Evolutionary conservation across 2,113 vertebrate genomes (phyloP), one percentile per base, ranked within the genome.

Genomic region (Gasterosteus aculeatus): DNA sequence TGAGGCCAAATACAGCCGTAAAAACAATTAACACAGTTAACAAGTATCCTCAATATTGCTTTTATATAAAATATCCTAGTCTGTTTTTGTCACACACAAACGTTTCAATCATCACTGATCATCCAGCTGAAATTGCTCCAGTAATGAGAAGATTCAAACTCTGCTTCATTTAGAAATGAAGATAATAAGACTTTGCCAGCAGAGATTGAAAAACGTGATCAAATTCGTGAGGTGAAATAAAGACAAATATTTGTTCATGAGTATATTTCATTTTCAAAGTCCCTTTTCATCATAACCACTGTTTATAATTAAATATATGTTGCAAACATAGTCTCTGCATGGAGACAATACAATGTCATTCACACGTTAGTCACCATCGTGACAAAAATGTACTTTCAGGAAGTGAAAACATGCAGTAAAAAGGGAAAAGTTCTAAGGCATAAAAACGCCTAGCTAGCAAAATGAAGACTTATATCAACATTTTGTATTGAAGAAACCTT

Each of bases 1-100:
- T 14, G 46, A 71, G 65, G 68, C 78, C 80, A 84, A 88, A 88
- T 82, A 85, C 82, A 90, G 72, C 44, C 63, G 60, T 2, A 35
- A 54, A 69, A 66, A 78, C 60, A 65, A 84, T 72, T 49, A 79
- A 72, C 33, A 57, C 31, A 3, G 56, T 57, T 65, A 3, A 31
- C 53, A 62, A 2, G 7, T 54, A 33, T 67, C 63, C 38, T 69
- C 19, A 39, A 11, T 38, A 35, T 22, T 63, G 57, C n/a, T 19
- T 44, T 35, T 60, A 75, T 22, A 59, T n/a, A 47, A 15, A 69
- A 47, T 53, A 31, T 73, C 69, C 0, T 75, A 47, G 33, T 22
- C 53, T 73, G 38, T 60, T 46, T 41, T 33, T 42, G 12, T 11
- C 4, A 59, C 33, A 56, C 10, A 49, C n/a, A 75, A 59, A 66